Evolutionary conservation across 2,888 invertebrate species (phyloP), one percentile per base, ranked within the genome.

Genomic region (Pilophorus perplexus): DNA sequence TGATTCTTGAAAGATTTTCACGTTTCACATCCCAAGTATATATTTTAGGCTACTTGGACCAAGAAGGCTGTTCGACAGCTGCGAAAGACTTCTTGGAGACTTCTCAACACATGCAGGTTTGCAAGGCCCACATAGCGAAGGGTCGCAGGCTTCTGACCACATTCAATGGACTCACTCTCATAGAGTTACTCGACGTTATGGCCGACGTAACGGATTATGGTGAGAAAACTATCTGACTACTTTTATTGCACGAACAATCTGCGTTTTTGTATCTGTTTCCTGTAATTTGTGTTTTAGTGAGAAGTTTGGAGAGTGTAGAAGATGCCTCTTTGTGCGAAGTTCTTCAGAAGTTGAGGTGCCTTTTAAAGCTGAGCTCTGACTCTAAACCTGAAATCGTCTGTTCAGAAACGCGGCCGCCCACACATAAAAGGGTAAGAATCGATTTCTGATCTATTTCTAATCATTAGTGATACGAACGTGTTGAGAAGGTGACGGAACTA

Each of bases 11-110:
- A n/a, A n/a, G n/a, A n/a, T n/a, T n/a, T n/a, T n/a, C n/a, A n/a
- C n/a, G n/a, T n/a, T n/a, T n/a, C n/a, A n/a, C n/a, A n/a, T n/a
- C n/a, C n/a, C n/a, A n/a, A n/a, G n/a, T n/a, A n/a, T n/a, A n/a
- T n/a, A 33, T 40, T 55, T 1, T 14, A 67, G 67, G 67, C n/a
- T 67, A 67, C 44, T 33, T 67, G 6, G 40, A 33, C 14, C 54
- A 67, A 20, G 62, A 64, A 42, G 44, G 52, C 10, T 67, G 67
- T 38, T 1, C 16, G 4, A 23, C 23, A n/a, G 67, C 67, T n/a
- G 67, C 67, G 18, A 46, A 54, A 28, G 10, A 14, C 23, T 67
- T 67, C 40, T 33, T 67, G n/a, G 67, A 67, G 18, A 67, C 67
- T 10, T 67, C 67, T 6, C 8, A 33, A 1, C 67, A 67, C 22